These are phyloP conservation scores for Salminus brasiliensis DNA, from an alignment of 2,113 vertebrate genomes.

Conservation along the genomic window DNA sequence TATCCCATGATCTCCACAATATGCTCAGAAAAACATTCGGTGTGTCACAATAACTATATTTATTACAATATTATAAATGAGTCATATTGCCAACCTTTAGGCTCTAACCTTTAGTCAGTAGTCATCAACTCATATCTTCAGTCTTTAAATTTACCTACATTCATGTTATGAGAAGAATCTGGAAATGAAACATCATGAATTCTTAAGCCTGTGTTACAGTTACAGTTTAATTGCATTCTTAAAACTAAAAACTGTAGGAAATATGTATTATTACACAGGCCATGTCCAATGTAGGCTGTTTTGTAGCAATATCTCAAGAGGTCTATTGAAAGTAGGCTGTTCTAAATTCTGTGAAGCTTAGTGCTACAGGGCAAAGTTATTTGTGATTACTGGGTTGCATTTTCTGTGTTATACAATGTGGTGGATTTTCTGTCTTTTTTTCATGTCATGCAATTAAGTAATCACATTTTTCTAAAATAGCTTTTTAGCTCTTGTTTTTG, in stretches of 20 bases:
- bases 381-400: background rate
- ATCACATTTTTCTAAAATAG: background rate
- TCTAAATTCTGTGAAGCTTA: background rate
- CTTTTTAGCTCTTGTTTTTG: background rate
- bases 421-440: constrained; percentile 7
- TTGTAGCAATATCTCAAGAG: background rate
- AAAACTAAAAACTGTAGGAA: background rate
- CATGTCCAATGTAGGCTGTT: background rate
- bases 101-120: too few relatives aligned
- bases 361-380: background rate
- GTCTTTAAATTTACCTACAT: background rate
- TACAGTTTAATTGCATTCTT: background rate
- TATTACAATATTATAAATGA: too few relatives aligned
- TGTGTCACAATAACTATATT: too few relatives aligned
- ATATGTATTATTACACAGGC: background rate
- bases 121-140: background rate
- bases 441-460: background rate
- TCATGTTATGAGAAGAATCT: background rate
- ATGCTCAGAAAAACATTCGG: too few relatives aligned
- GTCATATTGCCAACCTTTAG: too few relatives aligned
- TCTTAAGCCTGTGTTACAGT: background rate
- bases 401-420: background rate
- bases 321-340: background rate
- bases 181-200: background rate
- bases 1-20: too few relatives aligned